phyloP scores from a whole-genome alignment of 2,797 vertebrate species.

The Euphonia xanthogaster region DNA sequence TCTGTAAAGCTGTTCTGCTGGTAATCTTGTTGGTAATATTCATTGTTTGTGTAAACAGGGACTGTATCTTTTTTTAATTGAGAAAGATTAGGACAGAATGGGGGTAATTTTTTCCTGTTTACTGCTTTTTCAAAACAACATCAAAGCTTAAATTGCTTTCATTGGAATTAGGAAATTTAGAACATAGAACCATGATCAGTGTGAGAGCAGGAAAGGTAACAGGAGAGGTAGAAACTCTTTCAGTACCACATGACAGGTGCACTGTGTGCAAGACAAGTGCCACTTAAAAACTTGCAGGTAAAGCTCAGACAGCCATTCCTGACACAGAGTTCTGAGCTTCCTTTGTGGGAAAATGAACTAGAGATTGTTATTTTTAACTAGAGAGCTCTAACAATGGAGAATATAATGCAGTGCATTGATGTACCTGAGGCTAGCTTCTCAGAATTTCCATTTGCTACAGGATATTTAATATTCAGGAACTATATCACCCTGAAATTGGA shows the following conservation, averaged over 20 bases:
- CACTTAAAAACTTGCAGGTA: not conserved
- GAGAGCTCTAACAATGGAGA: not conserved
- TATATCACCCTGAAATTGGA: not conserved
- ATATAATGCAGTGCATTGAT: not conserved
- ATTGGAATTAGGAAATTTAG: not conserved
- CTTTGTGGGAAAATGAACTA: not conserved
- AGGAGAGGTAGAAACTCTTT: not conserved
- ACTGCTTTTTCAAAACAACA: not conserved
- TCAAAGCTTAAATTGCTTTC: not conserved
- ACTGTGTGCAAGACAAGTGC: not conserved
- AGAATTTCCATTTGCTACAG: not conserved
- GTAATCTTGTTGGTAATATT: not conserved
- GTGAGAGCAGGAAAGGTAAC: not conserved
- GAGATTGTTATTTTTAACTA: not conserved
- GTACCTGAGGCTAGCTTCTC: not conserved
- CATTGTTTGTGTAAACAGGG: not conserved
- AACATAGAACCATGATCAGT: not conserved
- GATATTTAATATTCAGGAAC: not conserved
- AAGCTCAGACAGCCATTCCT: not conserved
- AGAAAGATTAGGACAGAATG: not conserved
- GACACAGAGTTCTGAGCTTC: not conserved
- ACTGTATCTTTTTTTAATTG: not conserved
- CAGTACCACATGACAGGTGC: not conserved
- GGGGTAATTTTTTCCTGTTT: not conserved
- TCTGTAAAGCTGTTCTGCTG: not conserved